Evolutionary conservation across 2,797 vertebrate genomes (phyloP).

Genomic region (Hydrocynus forskahlii): DNA sequence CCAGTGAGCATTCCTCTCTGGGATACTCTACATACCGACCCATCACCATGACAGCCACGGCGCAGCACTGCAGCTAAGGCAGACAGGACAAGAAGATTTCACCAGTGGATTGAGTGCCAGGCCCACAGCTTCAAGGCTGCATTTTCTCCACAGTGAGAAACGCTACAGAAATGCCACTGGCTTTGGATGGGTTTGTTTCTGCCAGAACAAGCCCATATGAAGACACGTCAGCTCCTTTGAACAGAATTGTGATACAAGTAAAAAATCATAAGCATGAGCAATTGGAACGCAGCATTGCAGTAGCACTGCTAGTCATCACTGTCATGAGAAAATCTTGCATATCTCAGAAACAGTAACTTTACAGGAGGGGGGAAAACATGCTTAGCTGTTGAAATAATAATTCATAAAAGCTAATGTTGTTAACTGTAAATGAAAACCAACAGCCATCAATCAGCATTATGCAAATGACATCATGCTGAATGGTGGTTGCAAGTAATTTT

Average conservation of each 20-base stretch:
- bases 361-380: background rate
- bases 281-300: background rate
- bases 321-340: background rate
- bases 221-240: background rate
- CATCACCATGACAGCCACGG: constrained; percentile 55
- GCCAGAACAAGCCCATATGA: background rate
- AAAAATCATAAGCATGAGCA: constrained; percentile 5
- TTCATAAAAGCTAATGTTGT: background rate
- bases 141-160: constrained; percentile 39
- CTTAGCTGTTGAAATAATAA: too few species aligned
- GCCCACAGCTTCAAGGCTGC: constrained; percentile 33
- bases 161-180: constrained; percentile 16
- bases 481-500: too few species aligned
- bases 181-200: background rate
- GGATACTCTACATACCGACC: constrained; percentile 70
- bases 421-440: background rate
- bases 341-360: background rate
- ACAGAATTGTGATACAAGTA: background rate
- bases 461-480: too few species aligned
- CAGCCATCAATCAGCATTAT: background rate
- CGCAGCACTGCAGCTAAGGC: constrained; percentile 46
- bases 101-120: constrained; percentile 46
- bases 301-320: background rate
- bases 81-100: constrained; percentile 50
- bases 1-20: constrained; percentile 78